Percentiles rank a stretch among this genome's conserved stretches.
These are phyloP conservation scores for Cheilosia impressa DNA, from an alignment of 2,888 invertebrate genomes.

Conservation along the genomic window DNA sequence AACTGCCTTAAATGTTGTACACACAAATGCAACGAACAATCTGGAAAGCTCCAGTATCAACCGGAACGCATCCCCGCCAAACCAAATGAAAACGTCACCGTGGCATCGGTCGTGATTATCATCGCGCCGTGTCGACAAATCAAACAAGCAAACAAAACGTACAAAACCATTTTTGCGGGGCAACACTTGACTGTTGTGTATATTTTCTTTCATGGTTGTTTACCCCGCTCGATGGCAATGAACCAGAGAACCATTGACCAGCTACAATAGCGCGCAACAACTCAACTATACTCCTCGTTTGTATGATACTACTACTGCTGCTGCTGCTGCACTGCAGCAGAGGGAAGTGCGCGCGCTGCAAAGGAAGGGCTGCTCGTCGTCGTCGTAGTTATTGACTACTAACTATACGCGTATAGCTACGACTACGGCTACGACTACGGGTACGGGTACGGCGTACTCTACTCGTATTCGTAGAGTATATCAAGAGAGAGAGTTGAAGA, in stretches of 20 bases:
- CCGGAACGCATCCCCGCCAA: constrained; percentile 21
- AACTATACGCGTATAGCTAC: no score
- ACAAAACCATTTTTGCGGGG: constrained; percentile 43
- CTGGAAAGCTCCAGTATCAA: constrained; percentile 44
- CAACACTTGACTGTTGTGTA: constrained; percentile 75
- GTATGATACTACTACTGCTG: constrained; percentile 11
- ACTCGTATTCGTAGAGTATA: background rate
- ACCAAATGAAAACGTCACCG: constrained; percentile 48
- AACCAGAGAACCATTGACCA: constrained; percentile 84
- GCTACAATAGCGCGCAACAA: constrained; percentile 74
- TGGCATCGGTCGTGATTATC: constrained; percentile 35
- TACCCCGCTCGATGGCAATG: constrained; percentile 84
- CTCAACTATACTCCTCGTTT: constrained; percentile 38
- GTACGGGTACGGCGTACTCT: no score
- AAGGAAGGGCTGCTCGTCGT: constrained; percentile 15
- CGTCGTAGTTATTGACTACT: constrained; percentile 24
- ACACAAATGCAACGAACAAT: constrained; percentile 14
- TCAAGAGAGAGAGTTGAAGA: constrained; percentile 66
- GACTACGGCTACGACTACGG: no score
- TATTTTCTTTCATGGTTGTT: constrained; percentile 80
- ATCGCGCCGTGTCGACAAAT: constrained; percentile 73
- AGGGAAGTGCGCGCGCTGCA: background rate
- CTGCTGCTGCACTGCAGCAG: constrained; percentile 9
- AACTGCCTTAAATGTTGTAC: background rate
- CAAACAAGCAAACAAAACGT: constrained; percentile 64